phyloP scores from a whole-genome alignment of 2,888 invertebrate species.

The Macrosoma leucophasiata region DNA sequence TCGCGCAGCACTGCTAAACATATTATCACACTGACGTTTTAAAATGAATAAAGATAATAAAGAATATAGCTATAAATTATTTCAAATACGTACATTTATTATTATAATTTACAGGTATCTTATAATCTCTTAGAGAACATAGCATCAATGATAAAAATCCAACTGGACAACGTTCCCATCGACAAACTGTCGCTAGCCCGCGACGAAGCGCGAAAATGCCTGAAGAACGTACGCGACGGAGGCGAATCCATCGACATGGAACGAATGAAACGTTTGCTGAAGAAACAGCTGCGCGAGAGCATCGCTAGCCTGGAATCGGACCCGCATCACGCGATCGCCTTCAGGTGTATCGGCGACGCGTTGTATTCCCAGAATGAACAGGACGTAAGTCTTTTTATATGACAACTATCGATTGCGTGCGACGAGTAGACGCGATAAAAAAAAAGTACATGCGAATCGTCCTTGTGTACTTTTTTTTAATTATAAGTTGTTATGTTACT shows the following conservation, averaged over 20 bases:
- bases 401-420: too few species aligned
- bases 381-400: constrained; percentile 78
- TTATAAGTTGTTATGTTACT: too few species aligned
- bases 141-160: constrained; percentile 80
- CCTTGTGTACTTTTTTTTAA: too few species aligned
- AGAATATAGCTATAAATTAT: not conserved
- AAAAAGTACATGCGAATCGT: too few species aligned
- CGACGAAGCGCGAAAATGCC: constrained; percentile 62
- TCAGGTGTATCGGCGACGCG: constrained; percentile 87
- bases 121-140: constrained; percentile 84
- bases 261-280: constrained; percentile 82
- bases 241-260: constrained; percentile 81
- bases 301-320: constrained; percentile 83
- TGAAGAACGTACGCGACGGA: constrained; percentile 40
- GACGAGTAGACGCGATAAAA: too few species aligned
- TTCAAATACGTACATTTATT: not conserved
- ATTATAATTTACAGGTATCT: constrained; percentile 66
- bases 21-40: too few species aligned
- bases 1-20: too few species aligned
- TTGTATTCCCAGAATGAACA: constrained; percentile 84
- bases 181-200: constrained; percentile 79
- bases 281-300: constrained; percentile 80
- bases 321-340: constrained; percentile 86
- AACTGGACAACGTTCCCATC: constrained; percentile 84
- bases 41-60: too few species aligned